Evolutionary conservation across 2,888 invertebrate genomes (phyloP).

Genomic region (Saturnia pavonia): DNA sequence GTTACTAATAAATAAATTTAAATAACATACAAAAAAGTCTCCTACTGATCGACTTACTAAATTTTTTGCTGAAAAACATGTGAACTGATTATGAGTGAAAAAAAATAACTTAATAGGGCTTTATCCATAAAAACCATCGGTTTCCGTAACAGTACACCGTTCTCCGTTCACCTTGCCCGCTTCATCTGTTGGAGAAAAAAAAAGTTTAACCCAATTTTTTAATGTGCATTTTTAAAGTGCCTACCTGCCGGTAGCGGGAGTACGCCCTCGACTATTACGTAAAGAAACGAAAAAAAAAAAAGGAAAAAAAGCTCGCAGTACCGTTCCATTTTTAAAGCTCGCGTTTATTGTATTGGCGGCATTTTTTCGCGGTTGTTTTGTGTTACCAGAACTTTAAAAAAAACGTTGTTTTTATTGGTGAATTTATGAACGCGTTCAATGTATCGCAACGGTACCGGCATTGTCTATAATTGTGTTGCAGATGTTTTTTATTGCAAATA

Average conservation of each 20-base stretch:
- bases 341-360: constrained; percentile 46
- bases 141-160: constrained; percentile 79
- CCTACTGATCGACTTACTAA: constrained; percentile 27
- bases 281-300: constrained; percentile 52
- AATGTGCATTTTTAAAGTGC: constrained; percentile 56
- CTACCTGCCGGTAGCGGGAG: constrained; percentile 76
- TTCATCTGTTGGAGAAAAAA: constrained; percentile 68
- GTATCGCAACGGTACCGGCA: constrained; percentile 66
- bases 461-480: constrained; percentile 59
- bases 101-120: constrained; percentile 74
- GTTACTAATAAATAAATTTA: not conserved
- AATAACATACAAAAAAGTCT: constrained; percentile 18
- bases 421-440: constrained; percentile 58
- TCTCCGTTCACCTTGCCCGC: constrained; percentile 74
- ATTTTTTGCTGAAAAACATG: constrained; percentile 49
- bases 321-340: constrained; percentile 48
- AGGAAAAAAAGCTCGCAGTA: constrained; percentile 43
- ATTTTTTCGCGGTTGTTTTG: constrained; percentile 56
- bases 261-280: constrained; percentile 47
- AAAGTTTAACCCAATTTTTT: constrained; percentile 75
- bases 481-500: constrained; percentile 56
- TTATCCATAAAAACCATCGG: constrained; percentile 62
- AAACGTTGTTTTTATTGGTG: constrained; percentile 47
- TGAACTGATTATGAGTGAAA: constrained; percentile 57
- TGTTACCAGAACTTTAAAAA: constrained; percentile 33